Conservation (phyloP, 2,888 invertebrate species). For the Allolobophora icterica region DNA sequence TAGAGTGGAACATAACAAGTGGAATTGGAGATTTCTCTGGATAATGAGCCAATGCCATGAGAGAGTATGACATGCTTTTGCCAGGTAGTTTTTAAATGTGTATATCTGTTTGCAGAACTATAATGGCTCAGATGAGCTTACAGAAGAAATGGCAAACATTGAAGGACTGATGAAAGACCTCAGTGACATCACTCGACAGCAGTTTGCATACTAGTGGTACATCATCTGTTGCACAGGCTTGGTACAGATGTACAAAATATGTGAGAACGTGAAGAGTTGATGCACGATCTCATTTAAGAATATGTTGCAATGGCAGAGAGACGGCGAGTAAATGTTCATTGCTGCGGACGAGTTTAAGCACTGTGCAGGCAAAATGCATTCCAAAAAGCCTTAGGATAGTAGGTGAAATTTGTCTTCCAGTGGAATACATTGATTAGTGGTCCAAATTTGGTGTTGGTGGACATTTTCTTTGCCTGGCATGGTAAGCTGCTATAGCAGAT, state of each 20-base stretch:
- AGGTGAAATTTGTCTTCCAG: background rate
- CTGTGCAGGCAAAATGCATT: background rate
- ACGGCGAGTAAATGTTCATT: background rate
- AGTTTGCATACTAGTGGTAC: background rate
- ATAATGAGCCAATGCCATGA: too few relatives aligned
- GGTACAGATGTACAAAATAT: too few relatives aligned
- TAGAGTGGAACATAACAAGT: too few relatives aligned
- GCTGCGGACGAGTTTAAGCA: background rate
- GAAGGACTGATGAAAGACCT: slow-evolving; percentile 97
- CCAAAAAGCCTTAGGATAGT: slow-evolving; percentile 7
- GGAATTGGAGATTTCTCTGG: too few relatives aligned
- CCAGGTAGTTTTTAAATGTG: background rate
- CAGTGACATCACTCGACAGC: slow-evolving; percentile 90
- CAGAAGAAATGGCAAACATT: slow-evolving; percentile 95
- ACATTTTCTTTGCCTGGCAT: background rate
- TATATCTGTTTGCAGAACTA: slow-evolving; percentile 68
- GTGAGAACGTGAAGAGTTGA: background rate
- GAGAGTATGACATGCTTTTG: too few relatives aligned
- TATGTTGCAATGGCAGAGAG: background rate
- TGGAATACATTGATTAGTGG: background rate
- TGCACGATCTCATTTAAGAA: background rate
- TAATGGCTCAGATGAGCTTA: slow-evolving; percentile 85
- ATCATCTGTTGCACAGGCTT: background rate
- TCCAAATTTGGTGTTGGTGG: background rate
- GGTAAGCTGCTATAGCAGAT: background rate